phyloP scores from a whole-genome alignment of 1,140 invertebrate species.

The Drosophila orena region DNA sequence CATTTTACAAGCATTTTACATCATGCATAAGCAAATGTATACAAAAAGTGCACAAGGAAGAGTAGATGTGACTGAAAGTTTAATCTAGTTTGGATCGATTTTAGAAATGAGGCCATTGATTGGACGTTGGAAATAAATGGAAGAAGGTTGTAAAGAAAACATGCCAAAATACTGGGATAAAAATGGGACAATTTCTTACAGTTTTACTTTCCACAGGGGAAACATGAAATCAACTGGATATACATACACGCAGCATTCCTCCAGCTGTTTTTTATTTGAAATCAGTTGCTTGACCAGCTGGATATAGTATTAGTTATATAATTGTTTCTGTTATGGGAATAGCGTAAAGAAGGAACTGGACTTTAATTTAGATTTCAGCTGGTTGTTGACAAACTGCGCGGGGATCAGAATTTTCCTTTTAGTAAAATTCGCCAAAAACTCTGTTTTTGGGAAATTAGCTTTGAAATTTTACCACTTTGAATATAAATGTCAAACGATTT shows the following conservation, averaged over 20 bases:
- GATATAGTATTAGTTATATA: slow-evolving; percentile 24
- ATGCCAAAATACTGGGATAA: slow-evolving; percentile 53
- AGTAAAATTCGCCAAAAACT: slow-evolving; percentile 62
- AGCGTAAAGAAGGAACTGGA: slow-evolving; percentile 51
- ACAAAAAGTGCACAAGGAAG: slow-evolving; percentile 10
- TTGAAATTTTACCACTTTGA: slow-evolving; percentile 78
- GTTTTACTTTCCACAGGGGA: slow-evolving; percentile 25
- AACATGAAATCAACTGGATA: slow-evolving; percentile 27
- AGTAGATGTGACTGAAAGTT: slow-evolving; percentile 8
- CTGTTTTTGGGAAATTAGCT: slow-evolving; percentile 33
- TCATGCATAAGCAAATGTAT: slow-evolving; percentile 28
- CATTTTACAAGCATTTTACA: too few relatives aligned
- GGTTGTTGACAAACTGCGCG: slow-evolving; percentile 82
- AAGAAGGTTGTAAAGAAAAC: slow-evolving; percentile 44
- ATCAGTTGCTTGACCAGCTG: slow-evolving; percentile 42
- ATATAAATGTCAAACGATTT: slow-evolving; percentile 55
- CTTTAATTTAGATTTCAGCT: slow-evolving; percentile 59
- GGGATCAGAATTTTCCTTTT: slow-evolving; percentile 76
- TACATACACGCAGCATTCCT: slow-evolving; percentile 67
- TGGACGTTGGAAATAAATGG: slow-evolving; percentile 44
- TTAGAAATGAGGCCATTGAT: slow-evolving; percentile 9
- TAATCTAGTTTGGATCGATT: slow-evolving; percentile 13
- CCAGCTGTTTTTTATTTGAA: slow-evolving; percentile 16
- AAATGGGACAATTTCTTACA: slow-evolving; percentile 19
- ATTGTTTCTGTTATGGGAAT: slow-evolving; percentile 36